Evolutionary conservation across 2,888 invertebrate species (phyloP), one percentile per base, ranked within the genome.

Genomic region (Tinea semifulvella): DNA sequence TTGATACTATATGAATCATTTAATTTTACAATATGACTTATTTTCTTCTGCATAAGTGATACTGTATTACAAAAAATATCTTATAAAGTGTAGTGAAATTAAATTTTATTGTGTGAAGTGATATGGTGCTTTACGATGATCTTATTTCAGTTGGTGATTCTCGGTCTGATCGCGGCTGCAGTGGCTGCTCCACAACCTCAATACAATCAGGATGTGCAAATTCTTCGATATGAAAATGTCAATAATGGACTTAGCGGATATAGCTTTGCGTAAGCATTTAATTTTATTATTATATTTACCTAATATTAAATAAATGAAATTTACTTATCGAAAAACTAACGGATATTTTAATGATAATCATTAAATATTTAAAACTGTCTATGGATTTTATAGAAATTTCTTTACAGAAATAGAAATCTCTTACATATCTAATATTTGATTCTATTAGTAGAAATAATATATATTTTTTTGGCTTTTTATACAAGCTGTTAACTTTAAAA

Each of bases 201-300:
- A 63, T 48, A 17, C 10, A 64, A 53, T 4, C 68, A 83, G 58
- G 84, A 86, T 53, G 87, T 85, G 2, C 82, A 84, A 56, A 75
- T 88, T 50, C 51, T 86, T 40, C 83, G 84, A 50, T 86, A 85
- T 56, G 87, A 88, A 31, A 72, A 75, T 48, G 83, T 87, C 60
- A 87, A 87, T 49, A 77, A 79, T 50, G 86, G 85, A 43, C 59
- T 82, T 18, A 83, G 83, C 51, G 70, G 82, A 43, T 88, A 86
- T 64, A 82, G 68, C 50, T 87, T 84, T 52, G 77, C 71, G 85
- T 85, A 70, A 80, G 79, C 27, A 16, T 25, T 7, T n/a, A 3
- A n/a, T 10, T n/a, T n/a, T 14, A 11, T 4, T 27, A 3, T n/a
- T n/a, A n/a, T 31, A 14, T 31, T 13, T 31, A n/a, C 7, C 2